A percentile compares a stretch with the other conserved stretches of the same genome.
Conservation (phyloP, 1,140 invertebrate genomes). For the Xylocopa sonorina region DNA sequence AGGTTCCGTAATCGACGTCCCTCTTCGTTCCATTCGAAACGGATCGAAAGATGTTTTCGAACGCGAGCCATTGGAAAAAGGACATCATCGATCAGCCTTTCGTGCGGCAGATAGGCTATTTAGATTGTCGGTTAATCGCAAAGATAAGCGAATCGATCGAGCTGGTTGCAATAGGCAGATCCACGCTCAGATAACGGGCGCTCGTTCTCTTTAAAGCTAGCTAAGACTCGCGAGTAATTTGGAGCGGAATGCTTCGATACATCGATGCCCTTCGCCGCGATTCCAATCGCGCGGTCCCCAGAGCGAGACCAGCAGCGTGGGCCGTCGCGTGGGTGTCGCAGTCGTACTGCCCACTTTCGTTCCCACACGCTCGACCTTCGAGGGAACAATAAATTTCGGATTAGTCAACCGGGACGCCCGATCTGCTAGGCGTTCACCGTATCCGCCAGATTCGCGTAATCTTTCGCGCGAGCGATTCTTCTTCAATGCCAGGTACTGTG, state of each 20-base stretch:
- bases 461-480: background rate
- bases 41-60: background rate
- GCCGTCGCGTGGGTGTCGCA: background rate
- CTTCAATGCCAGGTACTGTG: no score
- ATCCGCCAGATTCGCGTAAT: background rate
- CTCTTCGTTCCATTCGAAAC: background rate
- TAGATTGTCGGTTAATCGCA: conserved; percentile 2
- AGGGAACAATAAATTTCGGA: conserved; percentile 28
- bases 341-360: conserved; percentile 5
- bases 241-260: background rate
- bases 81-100: background rate
- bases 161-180: background rate
- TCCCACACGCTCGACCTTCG: conserved; percentile 35
- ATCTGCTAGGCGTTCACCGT: background rate
- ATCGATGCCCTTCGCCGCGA: conserved; percentile 26
- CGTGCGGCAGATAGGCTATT: background rate
- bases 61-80: background rate
- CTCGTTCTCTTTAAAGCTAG: conserved; percentile 3
- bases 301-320: background rate
- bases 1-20: background rate
- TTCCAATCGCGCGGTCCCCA: background rate
- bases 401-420: background rate
- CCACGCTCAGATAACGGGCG: background rate
- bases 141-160: conserved; percentile 15
- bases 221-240: background rate